Percentiles rank a stretch among this genome's conserved stretches.
These are phyloP conservation scores for Ara ararauna DNA, from an alignment of 2,797 vertebrate genomes.

Conservation along the genomic window DNA sequence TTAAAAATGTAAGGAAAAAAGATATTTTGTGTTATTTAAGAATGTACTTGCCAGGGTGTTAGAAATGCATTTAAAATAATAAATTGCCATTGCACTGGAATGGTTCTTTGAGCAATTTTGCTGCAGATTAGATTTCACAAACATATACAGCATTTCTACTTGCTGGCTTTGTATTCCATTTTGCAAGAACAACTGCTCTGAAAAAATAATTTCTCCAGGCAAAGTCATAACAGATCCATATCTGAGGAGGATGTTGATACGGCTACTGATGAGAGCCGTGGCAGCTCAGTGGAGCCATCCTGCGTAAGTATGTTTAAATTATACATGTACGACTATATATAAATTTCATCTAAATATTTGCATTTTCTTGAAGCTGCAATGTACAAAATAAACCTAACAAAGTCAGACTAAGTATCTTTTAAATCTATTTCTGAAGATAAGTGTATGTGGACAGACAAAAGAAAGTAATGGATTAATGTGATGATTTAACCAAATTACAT, in stretches of 20 bases:
- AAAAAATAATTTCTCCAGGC: conserved; percentile 9
- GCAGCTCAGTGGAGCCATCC: conserved; percentile 33
- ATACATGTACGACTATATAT: background rate
- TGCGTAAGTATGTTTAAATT: background rate
- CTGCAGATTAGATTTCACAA: background rate
- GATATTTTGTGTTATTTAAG: background rate
- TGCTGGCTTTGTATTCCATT: background rate
- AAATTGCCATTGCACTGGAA: background rate
- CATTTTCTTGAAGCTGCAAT: background rate
- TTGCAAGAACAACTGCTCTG: background rate
- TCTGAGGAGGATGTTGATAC: background rate
- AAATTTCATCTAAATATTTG: background rate
- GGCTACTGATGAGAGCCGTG: background rate
- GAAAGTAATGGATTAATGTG: background rate
- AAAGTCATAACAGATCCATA: conserved; percentile 18
- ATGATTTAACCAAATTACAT: background rate
- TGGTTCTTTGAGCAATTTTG: background rate
- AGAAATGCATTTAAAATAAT: background rate
- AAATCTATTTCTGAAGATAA: background rate
- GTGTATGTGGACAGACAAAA: background rate
- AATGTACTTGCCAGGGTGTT: background rate
- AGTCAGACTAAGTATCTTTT: background rate
- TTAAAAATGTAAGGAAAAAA: background rate
- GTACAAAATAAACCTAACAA: background rate
- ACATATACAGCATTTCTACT: background rate